Conservation (phyloP, 2,888 invertebrate species). For the Ormia ochracea region DNA sequence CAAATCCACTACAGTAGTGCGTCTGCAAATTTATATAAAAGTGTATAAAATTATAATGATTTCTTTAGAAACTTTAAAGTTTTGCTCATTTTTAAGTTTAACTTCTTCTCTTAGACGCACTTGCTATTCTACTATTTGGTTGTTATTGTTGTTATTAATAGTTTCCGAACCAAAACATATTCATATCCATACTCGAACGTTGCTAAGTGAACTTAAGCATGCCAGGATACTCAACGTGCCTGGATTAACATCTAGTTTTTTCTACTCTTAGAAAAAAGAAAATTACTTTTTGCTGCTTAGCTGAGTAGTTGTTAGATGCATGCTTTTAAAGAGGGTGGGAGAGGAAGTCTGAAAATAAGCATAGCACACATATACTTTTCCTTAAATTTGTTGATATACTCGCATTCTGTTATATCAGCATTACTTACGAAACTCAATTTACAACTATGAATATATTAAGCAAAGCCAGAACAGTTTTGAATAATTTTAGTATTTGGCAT, state of each 20-base stretch:
- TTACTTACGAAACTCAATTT: neutral
- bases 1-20: neutral
- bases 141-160: neutral
- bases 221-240: constrained; percentile 26
- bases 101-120: constrained; percentile 31
- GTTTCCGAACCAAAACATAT: too few species aligned
- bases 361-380: neutral
- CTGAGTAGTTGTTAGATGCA: neutral
- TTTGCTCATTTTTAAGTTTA: constrained; percentile 46
- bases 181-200: constrained; percentile 40
- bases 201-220: constrained; percentile 42
- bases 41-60: constrained; percentile 49
- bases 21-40: neutral
- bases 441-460: neutral
- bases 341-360: neutral
- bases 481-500: neutral
- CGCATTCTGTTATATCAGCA: neutral
- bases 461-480: neutral
- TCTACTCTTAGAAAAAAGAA: neutral
- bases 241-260: constrained; percentile 30
- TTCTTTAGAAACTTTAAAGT: constrained; percentile 51
- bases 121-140: constrained; percentile 14
- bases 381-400: constrained; percentile 13
- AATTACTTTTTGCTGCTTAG: neutral
- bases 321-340: neutral